Percentiles rank a stretch among this genome's conserved stretches.
phyloP scores from a whole-genome alignment of 2,888 invertebrate genomes.

The Parelbella ahira region DNA sequence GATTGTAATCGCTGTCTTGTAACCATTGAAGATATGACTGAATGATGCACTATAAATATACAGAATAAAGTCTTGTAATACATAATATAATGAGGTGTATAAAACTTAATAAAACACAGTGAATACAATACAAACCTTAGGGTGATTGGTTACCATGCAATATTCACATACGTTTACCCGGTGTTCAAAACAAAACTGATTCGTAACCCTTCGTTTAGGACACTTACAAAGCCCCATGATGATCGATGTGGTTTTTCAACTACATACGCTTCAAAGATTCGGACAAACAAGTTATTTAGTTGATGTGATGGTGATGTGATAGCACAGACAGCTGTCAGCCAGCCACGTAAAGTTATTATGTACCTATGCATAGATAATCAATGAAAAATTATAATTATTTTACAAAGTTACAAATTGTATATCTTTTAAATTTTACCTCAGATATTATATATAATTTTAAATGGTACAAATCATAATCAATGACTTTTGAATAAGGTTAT shows the following conservation, averaged over 20 bases:
- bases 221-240: slow-evolving; percentile 99
- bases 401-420: too few species aligned
- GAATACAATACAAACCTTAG: slow-evolving; percentile 84
- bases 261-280: neutral
- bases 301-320: slow-evolving; percentile 5
- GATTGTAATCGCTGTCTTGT: slow-evolving; percentile 98
- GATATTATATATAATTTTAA: too few species aligned
- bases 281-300: too few species aligned
- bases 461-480: too few species aligned
- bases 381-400: too few species aligned
- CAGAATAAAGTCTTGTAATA: neutral
- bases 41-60: slow-evolving; percentile 92
- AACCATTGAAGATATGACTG: slow-evolving; percentile 99
- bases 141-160: slow-evolving; percentile 98
- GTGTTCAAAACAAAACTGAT: slow-evolving; percentile 99
- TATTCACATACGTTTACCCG: slow-evolving; percentile 99
- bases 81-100: too few species aligned
- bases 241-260: neutral
- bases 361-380: too few species aligned
- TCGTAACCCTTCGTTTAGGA: slow-evolving; percentile 97
- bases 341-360: slow-evolving; percentile 52
- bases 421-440: too few species aligned
- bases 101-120: neutral
- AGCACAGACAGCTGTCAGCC: slow-evolving; percentile 26
- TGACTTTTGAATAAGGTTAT: too few species aligned